A percentile compares a stretch with the other conserved stretches of the same genome.
These are phyloP conservation scores for Phoxinus dragarum DNA, from an alignment of 2,797 vertebrate genomes.

Conservation along the genomic window DNA sequence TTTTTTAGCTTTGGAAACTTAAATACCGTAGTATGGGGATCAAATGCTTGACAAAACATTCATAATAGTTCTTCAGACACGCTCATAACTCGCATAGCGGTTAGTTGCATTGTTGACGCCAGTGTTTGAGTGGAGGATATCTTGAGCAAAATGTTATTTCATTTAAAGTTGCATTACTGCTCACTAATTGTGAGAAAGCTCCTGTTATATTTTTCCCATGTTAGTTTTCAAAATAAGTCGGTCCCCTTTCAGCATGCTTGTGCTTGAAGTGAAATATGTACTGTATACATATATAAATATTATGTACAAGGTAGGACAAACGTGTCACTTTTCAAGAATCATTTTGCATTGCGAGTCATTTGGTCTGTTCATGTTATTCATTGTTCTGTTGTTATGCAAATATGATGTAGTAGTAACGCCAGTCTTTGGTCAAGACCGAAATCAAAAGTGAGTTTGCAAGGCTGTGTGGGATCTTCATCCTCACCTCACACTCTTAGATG, in stretches of 20 bases:
- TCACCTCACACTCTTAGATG: conserved; percentile 37
- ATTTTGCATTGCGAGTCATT: conserved; percentile 65
- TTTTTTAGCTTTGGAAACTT: conserved; percentile 9
- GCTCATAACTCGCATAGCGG: neutral
- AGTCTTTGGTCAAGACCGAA: conserved; percentile 21
- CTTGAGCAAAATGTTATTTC: conserved; percentile 5
- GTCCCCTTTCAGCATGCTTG: conserved; percentile 78
- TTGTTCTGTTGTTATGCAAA: conserved; percentile 29
- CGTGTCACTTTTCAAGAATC: conserved; percentile 71
- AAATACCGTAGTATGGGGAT: neutral
- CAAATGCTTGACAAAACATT: conserved; percentile 19
- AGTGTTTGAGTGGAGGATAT: neutral
- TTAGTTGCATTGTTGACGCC: neutral
- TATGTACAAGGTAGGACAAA: conserved; percentile 73
- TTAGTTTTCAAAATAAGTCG: neutral
- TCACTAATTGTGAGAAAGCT: conserved; percentile 14
- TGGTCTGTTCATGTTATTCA: conserved; percentile 29
- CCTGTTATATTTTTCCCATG: neutral
- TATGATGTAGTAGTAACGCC: conserved; percentile 14
- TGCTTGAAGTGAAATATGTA: conserved; percentile 77
- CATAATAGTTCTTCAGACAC: neutral
- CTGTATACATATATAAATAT: conserved; percentile 79
- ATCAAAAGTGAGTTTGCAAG: conserved; percentile 9
- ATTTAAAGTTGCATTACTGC: conserved; percentile 20
- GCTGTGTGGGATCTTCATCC: conserved; percentile 29